Conservation (phyloP, 2,797 vertebrate genomes). For the Smutsia gigantea region DNA sequence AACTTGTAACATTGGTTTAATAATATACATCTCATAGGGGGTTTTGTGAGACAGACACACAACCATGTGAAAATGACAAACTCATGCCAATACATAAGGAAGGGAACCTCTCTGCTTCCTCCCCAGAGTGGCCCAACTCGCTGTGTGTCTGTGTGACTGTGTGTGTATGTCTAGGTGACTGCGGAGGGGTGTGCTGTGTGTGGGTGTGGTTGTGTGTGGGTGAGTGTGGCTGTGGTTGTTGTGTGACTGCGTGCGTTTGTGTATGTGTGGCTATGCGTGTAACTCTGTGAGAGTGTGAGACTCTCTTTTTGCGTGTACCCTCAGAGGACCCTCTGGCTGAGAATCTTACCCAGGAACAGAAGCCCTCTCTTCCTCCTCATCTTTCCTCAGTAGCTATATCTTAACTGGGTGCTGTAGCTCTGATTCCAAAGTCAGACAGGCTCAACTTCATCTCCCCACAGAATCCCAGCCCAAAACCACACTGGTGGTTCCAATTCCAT, state of each 20-base stretch:
- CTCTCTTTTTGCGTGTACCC: neutral
- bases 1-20: neutral
- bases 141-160: neutral
- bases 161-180: too few species aligned
- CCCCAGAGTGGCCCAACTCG: neutral
- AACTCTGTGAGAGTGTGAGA: neutral
- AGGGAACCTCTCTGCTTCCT: neutral
- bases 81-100: neutral
- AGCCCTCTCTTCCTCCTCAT: neutral
- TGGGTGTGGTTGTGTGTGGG: neutral
- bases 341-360: neutral
- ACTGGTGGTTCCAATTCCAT: neutral
- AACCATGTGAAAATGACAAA: neutral
- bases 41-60: neutral
- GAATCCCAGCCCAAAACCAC: neutral
- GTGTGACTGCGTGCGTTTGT: neutral
- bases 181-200: neutral
- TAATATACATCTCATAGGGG: neutral
- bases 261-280: neutral
- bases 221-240: neutral
- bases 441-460: neutral
- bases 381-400: neutral
- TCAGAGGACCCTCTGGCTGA: neutral
- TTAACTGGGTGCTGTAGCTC: neutral
- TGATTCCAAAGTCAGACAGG: neutral